These are phyloP conservation scores for Platyura marginata DNA, from an alignment of 1,140 invertebrate species.

Conservation along the genomic window DNA sequence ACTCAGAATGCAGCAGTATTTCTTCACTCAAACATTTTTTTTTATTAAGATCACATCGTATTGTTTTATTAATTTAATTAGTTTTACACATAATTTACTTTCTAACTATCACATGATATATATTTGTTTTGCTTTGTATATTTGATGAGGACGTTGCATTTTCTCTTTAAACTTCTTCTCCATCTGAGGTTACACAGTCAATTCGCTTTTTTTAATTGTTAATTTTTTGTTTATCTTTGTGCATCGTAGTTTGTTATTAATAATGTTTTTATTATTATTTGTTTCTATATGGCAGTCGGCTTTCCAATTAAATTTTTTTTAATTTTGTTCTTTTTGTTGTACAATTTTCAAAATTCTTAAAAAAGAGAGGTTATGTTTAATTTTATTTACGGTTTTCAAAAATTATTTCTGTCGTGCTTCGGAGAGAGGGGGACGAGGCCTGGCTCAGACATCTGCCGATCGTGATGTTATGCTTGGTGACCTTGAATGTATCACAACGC, in stretches of 20 bases:
- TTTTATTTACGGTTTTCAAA: background rate
- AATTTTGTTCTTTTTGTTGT: constrained; percentile 1
- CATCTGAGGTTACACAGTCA: constrained; percentile 1
- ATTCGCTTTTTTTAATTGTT: background rate
- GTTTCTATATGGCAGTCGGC: constrained; percentile 2
- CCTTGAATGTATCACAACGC: constrained; percentile 72
- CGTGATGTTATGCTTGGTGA: constrained; percentile 63
- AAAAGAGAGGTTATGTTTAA: background rate
- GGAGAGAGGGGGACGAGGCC: constrained; percentile 34
- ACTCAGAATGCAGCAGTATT: background rate
- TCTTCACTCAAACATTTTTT: background rate
- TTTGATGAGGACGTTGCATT: background rate
- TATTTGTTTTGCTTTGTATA: background rate
- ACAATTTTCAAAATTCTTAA: background rate
- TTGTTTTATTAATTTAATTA: background rate
- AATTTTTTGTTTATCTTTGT: too few species aligned
- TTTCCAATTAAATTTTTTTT: constrained; percentile 1
- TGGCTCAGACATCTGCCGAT: constrained; percentile 61
- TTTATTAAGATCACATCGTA: background rate
- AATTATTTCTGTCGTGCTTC: constrained; percentile 24
- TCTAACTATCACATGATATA: background rate
- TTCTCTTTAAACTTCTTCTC: background rate
- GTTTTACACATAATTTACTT: background rate
- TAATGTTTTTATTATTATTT: background rate
- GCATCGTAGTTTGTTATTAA: background rate